These are phyloP conservation scores for Meghimatium bilineatum DNA, from an alignment of 2,888 invertebrate species.

Conservation along the genomic window DNA sequence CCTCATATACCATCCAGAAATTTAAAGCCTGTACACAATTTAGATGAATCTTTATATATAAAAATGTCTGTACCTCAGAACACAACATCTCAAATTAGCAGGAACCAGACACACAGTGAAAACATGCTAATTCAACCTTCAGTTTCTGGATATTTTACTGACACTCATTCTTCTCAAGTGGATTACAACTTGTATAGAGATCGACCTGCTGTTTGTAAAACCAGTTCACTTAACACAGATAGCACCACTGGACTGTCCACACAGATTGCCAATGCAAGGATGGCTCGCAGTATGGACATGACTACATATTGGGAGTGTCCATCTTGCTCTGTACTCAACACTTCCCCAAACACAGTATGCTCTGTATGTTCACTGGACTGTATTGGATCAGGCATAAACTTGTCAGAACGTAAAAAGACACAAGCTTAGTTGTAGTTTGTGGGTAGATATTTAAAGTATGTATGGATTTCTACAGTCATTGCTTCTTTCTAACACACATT, in stretches of 20 bases:
- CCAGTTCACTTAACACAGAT: constrained; percentile 31
- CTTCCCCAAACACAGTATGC: constrained; percentile 39
- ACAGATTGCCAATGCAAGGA: neutral
- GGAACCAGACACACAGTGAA: neutral
- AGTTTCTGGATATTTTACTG: neutral
- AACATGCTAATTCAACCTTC: neutral
- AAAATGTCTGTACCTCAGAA: neutral
- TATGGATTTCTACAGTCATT: no score
- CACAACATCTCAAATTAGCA: neutral
- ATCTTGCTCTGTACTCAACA: constrained; percentile 43
- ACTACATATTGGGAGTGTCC: constrained; percentile 45
- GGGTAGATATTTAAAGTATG: neutral
- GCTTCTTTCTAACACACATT: no score
- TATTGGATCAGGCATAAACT: constrained; percentile 23
- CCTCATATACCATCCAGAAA: constrained; percentile 32
- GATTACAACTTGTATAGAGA: constrained; percentile 6
- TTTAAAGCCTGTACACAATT: constrained; percentile 21
- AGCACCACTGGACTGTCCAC: neutral
- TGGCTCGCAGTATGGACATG: constrained; percentile 50
- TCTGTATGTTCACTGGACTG: constrained; percentile 42
- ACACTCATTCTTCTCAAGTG: neutral
- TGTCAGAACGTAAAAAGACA: neutral
- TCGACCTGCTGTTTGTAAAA: constrained; percentile 14
- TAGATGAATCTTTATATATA: neutral
- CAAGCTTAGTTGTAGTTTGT: neutral